phyloP scores from a whole-genome alignment of 1,140 invertebrate genomes.

The Parapsyche elsis region DNA sequence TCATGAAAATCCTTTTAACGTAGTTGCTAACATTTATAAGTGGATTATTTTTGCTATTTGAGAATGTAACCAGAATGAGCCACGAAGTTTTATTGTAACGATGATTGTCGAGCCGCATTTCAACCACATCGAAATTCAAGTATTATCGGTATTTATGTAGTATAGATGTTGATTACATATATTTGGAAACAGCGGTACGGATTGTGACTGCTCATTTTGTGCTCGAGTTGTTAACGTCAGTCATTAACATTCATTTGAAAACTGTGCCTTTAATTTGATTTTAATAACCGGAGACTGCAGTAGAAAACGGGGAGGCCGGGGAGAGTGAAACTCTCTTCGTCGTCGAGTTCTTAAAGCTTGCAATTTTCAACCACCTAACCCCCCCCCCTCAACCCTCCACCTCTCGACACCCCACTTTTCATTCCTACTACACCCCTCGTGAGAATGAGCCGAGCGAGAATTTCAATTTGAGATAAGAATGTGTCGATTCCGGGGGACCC shows the following conservation, averaged over 20 bases:
- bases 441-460: conserved; percentile 51
- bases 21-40: no score
- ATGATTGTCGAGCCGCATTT: no score
- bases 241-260: conserved; percentile 51
- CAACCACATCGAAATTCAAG: neutral
- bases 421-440: neutral
- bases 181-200: no score
- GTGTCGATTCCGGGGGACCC: conserved; percentile 50
- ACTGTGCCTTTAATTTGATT: conserved; percentile 47
- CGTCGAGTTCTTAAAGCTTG: neutral
- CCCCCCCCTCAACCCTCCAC: neutral
- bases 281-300: conserved; percentile 47
- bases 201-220: no score
- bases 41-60: no score
- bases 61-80: no score
- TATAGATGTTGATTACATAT: no score
- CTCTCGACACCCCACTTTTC: neutral
- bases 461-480: conserved; percentile 57
- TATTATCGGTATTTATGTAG: neutral
- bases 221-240: neutral
- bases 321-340: neutral
- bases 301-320: neutral
- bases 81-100: no score
- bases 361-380: neutral
- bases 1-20: no score